Conservation (phyloP, 2,888 invertebrate species). For the Serrognathus titanus region DNA sequence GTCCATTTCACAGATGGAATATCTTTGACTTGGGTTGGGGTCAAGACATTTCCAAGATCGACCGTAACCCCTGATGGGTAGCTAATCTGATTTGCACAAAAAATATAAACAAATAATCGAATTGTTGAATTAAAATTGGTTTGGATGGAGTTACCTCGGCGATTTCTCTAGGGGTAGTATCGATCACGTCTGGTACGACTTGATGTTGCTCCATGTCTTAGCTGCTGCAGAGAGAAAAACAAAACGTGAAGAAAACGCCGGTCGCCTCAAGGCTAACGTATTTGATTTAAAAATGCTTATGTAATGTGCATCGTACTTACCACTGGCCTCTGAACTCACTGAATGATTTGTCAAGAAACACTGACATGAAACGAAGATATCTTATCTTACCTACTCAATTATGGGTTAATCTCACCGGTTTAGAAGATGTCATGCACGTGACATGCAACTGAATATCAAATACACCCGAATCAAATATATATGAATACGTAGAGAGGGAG, state of each 20-base stretch:
- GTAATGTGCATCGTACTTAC: not conserved
- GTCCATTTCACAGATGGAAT: slow-evolving; percentile 55
- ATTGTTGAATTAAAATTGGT: not conserved
- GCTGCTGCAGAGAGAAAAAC: slow-evolving; percentile 26
- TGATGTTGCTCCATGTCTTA: slow-evolving; percentile 47
- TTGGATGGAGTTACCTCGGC: slow-evolving; percentile 18
- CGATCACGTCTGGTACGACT: slow-evolving; percentile 69
- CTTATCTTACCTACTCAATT: slow-evolving; percentile 1
- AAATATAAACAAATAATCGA: not conserved
- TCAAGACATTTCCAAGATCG: slow-evolving; percentile 64
- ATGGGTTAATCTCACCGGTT: too few species aligned
- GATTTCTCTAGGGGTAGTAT: slow-evolving; percentile 55
- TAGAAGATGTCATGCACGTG: too few species aligned
- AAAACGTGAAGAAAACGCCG: slow-evolving; percentile 19
- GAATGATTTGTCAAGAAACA: not conserved
- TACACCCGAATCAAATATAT: too few species aligned
- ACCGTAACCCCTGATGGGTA: slow-evolving; percentile 40
- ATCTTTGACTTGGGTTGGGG: slow-evolving; percentile 70
- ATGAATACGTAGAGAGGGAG: too few species aligned
- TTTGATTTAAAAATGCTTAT: not conserved
- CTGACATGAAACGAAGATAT: not conserved
- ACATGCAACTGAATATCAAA: too few species aligned
- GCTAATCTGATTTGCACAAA: slow-evolving; percentile 17
- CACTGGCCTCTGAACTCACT: not conserved
- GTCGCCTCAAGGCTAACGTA: slow-evolving; percentile 25